Base-by-base conservation (phyloP, 2,113 vertebrate genomes). In the Amphiprion percula region DNA sequence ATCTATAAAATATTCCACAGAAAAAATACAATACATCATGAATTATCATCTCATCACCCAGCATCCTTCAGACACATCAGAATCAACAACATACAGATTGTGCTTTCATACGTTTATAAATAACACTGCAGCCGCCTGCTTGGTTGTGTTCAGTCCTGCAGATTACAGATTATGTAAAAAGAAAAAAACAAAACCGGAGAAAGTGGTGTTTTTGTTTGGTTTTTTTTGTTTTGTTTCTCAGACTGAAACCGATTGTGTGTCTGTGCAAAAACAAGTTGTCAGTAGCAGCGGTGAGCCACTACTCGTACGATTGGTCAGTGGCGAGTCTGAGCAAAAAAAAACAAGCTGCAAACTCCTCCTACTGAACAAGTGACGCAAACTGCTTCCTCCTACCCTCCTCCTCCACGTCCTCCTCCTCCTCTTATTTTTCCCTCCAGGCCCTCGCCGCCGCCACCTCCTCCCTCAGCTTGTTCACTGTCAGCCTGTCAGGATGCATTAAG, bases 401-500 rank as follows among this genome's bases (percentile, higher is more conserved):
- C 24, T 24, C 74, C 39, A 41, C 12, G 41, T 50, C 47, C 64
- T 67, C 73, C 65, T 64, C 79, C 84, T 68, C 79, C 77, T 81
- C 74, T 41, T 70, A 30, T 82, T 85, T 64, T 53, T n/a, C 80
- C 80, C 79, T 82, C 60, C 71, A 47, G 68, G 79, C 81, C 64
- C 61, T 79, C 28, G 28, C 28, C 28, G 6, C 75, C 68, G 63
- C 84, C 82, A 59, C 90, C 88, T 79, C 82, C 88, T 85, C 83
- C 76, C 81, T 82, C 63, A 54, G 72, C 79, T 74, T 66, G 74
- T 78, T 79, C 47, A 37, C 84, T 82, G 79, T 91, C 85, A 79
- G 85, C 79, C 76, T 90, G 87, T 90, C 90, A 89, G 89, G 87
- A 90, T 73, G 70, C 71, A 86, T 92, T 79, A 89, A 85, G 87